Evolutionary conservation across 2,888 invertebrate species (phyloP), one percentile per base, ranked within the genome.

Genomic region (Chironomus riparius): DNA sequence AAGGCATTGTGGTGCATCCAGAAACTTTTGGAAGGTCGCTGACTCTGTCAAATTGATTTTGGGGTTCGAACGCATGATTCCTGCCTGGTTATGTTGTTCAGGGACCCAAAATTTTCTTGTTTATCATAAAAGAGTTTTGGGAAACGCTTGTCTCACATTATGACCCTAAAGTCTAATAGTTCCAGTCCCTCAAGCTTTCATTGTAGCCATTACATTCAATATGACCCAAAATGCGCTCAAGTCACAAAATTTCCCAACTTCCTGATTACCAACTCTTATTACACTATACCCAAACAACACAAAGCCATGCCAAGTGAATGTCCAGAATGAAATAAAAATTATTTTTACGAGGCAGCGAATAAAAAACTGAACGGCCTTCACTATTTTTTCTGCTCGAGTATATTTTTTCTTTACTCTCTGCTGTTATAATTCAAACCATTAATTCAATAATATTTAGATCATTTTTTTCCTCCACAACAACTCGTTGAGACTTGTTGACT

Each of bases 321-420:
- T 50, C 72, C 62, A 73, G 72, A 73, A 38, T 68, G n/a, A 68
- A 18, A 21, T 47, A 28, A 62, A 61, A 50, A 48, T 18, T 18
- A 70, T 70, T 21, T 48, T 70, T 70, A 18, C 15, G 56, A 71
- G 56, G 47, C 22, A 71, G 71, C 56, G 56, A 56, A 38, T 38
- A 61, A 61, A 24, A 73, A 73, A 73, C 72, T 62, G n/a, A 73
- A 73, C 72, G 72, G 38, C 72, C 72, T 73, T 73, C 62, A 73
- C 15, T 28, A 47, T 18, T 62, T n/a, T 61, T 61, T 73, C 62
- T 73, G 56, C 38, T 62, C 47, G 56, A 71, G 71, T 71, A 50
- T n/a, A n/a, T n/a, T 71, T 50, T 71, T 47, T 13, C 50, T 50
- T 22, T 12, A 21, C 65, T 24, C 65, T 65, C 38, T 24, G 65